Evolutionary conservation across 2,113 vertebrate genomes (phyloP).

Genomic region (Candoia aspera): DNA sequence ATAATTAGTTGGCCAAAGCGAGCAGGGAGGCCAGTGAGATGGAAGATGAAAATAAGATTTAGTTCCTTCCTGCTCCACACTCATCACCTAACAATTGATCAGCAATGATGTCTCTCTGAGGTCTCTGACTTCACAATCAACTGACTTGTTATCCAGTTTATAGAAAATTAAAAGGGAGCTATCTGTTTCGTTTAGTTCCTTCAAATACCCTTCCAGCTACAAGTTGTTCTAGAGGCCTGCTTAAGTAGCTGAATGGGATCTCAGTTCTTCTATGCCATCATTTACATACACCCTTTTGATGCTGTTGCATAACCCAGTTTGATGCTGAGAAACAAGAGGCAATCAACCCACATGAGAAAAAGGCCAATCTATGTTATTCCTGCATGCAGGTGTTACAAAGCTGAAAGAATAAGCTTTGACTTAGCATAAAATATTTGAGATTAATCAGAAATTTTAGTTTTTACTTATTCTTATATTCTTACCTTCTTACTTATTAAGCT

Average conservation of each 20-base stretch:
- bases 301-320: background rate
- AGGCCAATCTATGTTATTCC: background rate
- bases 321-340: background rate
- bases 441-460: background rate
- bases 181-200: background rate
- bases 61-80: background rate
- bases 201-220: background rate
- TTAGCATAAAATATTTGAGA: background rate
- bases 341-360: background rate
- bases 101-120: background rate
- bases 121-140: background rate
- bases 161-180: background rate
- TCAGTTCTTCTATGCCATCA: background rate
- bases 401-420: background rate
- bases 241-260: background rate
- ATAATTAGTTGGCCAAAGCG: background rate
- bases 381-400: background rate
- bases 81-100: background rate
- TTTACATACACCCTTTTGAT: background rate
- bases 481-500: background rate
- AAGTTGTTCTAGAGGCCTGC: background rate
- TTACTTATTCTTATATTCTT: background rate
- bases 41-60: background rate
- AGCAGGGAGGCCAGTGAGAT: background rate
- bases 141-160: background rate